Evolutionary conservation across 2,113 vertebrate genomes (phyloP).

Genomic region (Phoenicopterus ruber): DNA sequence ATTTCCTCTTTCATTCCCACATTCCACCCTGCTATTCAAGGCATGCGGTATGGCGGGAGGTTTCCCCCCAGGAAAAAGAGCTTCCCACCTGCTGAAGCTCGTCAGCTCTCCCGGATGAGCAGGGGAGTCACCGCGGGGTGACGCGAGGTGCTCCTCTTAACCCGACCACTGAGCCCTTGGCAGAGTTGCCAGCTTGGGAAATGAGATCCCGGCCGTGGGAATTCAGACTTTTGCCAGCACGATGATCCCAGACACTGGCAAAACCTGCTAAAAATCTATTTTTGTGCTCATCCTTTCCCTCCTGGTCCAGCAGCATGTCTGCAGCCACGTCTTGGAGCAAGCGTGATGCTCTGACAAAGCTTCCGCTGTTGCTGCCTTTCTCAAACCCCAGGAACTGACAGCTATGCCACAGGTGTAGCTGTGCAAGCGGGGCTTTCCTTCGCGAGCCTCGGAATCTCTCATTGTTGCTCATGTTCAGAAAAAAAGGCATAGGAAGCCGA

Average conservation of each 20-base stretch:
- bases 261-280: background rate
- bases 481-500: slow-evolving; percentile 3
- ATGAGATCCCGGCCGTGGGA: background rate
- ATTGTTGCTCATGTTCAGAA: background rate
- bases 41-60: background rate
- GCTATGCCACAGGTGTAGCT: background rate
- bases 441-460: background rate
- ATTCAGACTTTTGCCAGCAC: background rate
- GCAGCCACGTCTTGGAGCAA: background rate
- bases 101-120: background rate
- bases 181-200: background rate
- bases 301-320: background rate
- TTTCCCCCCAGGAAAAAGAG: background rate
- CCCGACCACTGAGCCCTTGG: background rate
- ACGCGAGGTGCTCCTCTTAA: background rate
- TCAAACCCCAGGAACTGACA: background rate
- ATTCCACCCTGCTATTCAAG: background rate
- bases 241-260: background rate
- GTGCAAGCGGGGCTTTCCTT: slow-evolving; percentile 1
- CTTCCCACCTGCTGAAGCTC: background rate
- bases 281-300: background rate
- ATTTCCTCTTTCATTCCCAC: background rate
- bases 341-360: background rate
- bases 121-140: rapidly evolving
- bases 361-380: background rate